A percentile compares a stretch with the other conserved stretches of the same genome.
phyloP scores from a whole-genome alignment of 2,797 vertebrate genomes.

The Xenentodon cancila region DNA sequence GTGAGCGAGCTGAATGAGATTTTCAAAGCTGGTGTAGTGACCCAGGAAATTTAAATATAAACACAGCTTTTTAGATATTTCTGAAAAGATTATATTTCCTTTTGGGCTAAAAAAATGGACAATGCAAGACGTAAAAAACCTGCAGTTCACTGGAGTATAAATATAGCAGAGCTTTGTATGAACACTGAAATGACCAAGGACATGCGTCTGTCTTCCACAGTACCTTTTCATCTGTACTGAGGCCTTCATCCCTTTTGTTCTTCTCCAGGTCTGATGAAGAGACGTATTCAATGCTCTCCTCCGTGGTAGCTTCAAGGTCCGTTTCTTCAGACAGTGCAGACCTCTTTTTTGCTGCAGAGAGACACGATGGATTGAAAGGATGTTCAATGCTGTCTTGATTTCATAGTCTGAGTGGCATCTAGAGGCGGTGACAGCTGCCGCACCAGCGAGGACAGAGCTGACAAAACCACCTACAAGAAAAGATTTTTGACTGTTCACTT shows the following conservation, averaged over 20 bases:
- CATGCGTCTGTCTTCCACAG: neutral
- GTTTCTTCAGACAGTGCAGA: conserved; percentile 70
- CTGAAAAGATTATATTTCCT: neutral
- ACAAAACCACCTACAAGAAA: conserved; percentile 18
- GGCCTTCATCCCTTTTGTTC: conserved; percentile 66
- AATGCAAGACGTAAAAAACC: no score
- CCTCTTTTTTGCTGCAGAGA: conserved; percentile 74
- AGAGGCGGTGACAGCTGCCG: conserved; percentile 29
- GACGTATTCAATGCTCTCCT: conserved; percentile 76
- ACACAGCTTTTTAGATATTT: neutral
- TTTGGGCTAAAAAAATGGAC: neutral
- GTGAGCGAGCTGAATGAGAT: no score
- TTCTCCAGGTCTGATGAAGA: conserved; percentile 73
- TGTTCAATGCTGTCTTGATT: conserved; percentile 6
- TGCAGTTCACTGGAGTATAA: neutral
- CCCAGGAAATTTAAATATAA: neutral
- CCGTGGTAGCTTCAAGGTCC: conserved; percentile 74
- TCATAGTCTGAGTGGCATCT: conserved; percentile 15
- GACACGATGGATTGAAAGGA: conserved; percentile 8
- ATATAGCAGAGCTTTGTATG: conserved; percentile 1
- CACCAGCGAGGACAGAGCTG: conserved; percentile 9
- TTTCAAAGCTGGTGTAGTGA: no score
- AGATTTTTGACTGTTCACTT: conserved; percentile 46
- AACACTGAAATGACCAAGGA: conserved; percentile 10
- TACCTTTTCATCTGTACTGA: conserved; percentile 55